Percentiles rank a stretch among this genome's conserved stretches.
phyloP scores from a whole-genome alignment of 2,113 vertebrate genomes.

The Capreolus pygargus region DNA sequence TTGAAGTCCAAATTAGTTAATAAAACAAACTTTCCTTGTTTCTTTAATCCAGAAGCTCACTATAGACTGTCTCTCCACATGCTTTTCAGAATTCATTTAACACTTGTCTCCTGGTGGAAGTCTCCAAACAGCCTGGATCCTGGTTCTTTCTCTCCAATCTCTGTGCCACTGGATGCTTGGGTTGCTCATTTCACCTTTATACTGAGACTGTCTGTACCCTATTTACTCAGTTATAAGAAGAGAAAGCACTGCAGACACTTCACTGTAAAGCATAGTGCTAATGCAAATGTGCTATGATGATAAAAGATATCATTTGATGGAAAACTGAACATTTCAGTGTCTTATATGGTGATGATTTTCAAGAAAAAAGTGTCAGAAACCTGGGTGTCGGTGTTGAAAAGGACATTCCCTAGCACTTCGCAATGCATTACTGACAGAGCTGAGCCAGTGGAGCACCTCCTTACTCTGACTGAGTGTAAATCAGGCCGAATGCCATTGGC shows the following conservation, averaged over 20 bases:
- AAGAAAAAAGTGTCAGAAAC: not conserved
- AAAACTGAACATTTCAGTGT: not conserved
- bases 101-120: not conserved
- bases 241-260: not conserved
- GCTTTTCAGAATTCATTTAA: not conserved
- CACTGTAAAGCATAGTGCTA: not conserved
- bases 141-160: not conserved
- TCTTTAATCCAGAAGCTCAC: not conserved
- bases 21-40: not conserved
- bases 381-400: not conserved
- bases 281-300: not conserved
- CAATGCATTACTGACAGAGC: not conserved
- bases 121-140: not conserved
- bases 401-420: not conserved
- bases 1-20: not conserved
- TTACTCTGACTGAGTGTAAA: not conserved
- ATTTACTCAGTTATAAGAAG: not conserved
- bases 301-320: not conserved
- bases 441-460: not conserved
- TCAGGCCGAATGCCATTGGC: not conserved
- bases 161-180: rapidly evolving
- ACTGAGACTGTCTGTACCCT: not conserved
- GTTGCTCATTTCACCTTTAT: not conserved
- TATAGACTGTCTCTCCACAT: not conserved
- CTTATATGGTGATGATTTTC: not conserved